phyloP scores from a whole-genome alignment of 92 coral and sea anemone genomes.

The Pocillopora meandrina region DNA sequence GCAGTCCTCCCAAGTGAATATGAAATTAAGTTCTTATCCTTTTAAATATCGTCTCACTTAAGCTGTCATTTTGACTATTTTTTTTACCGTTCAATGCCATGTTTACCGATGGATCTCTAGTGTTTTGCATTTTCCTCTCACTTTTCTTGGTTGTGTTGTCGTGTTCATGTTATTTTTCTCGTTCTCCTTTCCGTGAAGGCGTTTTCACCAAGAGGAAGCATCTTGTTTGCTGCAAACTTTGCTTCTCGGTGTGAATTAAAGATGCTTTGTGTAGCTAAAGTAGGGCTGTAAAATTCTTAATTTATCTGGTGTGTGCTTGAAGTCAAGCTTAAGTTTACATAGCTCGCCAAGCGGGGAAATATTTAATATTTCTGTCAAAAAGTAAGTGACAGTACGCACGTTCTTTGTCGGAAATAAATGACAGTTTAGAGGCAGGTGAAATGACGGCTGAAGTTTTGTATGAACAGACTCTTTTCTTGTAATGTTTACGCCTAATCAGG shows the following conservation, averaged over 20 bases:
- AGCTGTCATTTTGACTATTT: neutral
- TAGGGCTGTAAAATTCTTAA: slow-evolving; percentile 10
- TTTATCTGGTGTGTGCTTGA: slow-evolving; percentile 13
- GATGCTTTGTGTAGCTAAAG: neutral
- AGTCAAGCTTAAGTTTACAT: slow-evolving; percentile 26
- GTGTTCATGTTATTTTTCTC: neutral
- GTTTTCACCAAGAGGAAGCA: neutral
- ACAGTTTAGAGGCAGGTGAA: slow-evolving; percentile 64
- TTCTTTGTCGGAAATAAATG: slow-evolving; percentile 62
- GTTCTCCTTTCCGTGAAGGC: neutral
- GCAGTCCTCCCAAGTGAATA: slow-evolving; percentile 2
- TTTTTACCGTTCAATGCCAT: slow-evolving; percentile 20
- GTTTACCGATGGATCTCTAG: neutral
- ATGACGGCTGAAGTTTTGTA: slow-evolving; percentile 50
- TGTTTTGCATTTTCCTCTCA: neutral
- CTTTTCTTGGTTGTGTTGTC: neutral
- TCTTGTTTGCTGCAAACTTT: neutral
- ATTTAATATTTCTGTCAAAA: slow-evolving; percentile 32
- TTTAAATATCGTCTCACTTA: slow-evolving; percentile 2
- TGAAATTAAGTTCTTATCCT: neutral
- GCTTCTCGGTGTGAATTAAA: neutral
- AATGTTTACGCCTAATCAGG: slow-evolving; percentile 64
- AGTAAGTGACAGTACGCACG: slow-evolving; percentile 8
- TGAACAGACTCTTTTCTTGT: slow-evolving; percentile 54
- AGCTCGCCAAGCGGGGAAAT: slow-evolving; percentile 19